Evolutionary conservation across 92 coral and sea anemone genomes (phyloP).

Genomic region (Meandrina meandrites): DNA sequence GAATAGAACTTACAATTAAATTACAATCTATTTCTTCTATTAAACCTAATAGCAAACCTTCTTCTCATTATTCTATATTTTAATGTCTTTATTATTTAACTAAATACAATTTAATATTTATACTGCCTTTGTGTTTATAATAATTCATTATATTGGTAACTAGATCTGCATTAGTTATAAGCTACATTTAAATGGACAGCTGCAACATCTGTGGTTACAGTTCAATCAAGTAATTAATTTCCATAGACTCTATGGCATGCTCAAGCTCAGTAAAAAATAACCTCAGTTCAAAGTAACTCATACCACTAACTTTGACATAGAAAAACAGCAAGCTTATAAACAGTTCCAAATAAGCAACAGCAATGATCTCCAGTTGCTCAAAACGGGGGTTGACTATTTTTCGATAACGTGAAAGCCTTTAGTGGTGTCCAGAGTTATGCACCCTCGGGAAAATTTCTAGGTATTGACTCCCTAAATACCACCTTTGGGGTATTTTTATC

Average conservation of each 20-base stretch:
- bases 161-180: not conserved
- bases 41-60: not conserved
- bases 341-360: not conserved
- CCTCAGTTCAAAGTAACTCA: not conserved
- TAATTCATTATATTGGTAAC: not conserved
- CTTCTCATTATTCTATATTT: not conserved
- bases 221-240: not conserved
- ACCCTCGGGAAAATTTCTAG: too few species aligned
- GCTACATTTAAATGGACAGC: not conserved
- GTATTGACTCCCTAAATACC: too few species aligned
- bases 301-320: not conserved
- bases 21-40: not conserved
- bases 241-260: not conserved
- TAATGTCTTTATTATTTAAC: not conserved
- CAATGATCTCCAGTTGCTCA: too few species aligned
- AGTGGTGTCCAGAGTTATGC: too few species aligned
- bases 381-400: too few species aligned
- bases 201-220: not conserved
- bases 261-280: not conserved
- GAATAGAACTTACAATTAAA: not conserved
- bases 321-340: not conserved
- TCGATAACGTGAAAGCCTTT: too few species aligned
- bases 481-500: too few species aligned
- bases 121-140: not conserved
- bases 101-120: not conserved